Percentiles rank a stretch among this genome's conserved stretches.
Conservation (phyloP, 2,888 invertebrate species). For the Agrenia bidenticulata region DNA sequence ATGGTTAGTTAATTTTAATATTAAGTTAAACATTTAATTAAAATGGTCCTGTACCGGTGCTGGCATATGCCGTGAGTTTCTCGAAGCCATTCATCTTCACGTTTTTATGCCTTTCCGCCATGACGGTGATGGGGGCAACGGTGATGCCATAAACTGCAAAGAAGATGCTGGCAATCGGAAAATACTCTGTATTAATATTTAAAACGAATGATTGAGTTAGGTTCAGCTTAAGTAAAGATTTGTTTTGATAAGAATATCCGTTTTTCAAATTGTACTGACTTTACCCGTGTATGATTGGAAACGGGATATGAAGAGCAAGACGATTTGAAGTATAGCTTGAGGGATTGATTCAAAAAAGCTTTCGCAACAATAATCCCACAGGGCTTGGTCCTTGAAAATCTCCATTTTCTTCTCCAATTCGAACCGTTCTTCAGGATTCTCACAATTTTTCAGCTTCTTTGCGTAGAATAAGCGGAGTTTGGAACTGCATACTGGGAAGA, state of each 20-base stretch:
- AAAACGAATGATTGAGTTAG: neutral
- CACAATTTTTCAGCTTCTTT: slow-evolving; percentile 1
- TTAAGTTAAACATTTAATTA: slow-evolving; percentile 1
- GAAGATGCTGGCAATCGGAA: slow-evolving; percentile 17
- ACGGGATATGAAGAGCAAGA: neutral
- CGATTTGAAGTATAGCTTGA: slow-evolving; percentile 25
- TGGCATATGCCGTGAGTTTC: slow-evolving; percentile 18
- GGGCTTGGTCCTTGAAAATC: slow-evolving; percentile 20
- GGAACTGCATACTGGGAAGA: slow-evolving; percentile 26
- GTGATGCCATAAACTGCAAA: slow-evolving; percentile 16
- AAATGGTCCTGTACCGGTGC: slow-evolving; percentile 9
- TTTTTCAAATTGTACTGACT: neutral
- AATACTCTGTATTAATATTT: slow-evolving; percentile 7
- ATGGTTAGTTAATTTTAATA: too few species aligned
- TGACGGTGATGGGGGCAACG: slow-evolving; percentile 19
- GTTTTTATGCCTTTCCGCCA: slow-evolving; percentile 6
- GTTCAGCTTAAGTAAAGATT: neutral
- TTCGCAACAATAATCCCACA: slow-evolving; percentile 25
- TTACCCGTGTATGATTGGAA: neutral
- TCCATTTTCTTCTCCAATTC: slow-evolving; percentile 1
- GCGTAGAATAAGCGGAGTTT: slow-evolving; percentile 14
- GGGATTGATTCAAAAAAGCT: slow-evolving; percentile 26
- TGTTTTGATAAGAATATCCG: neutral
- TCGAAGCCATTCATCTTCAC: slow-evolving; percentile 1
- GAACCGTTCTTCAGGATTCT: neutral